phyloP scores from a whole-genome alignment of 2,888 invertebrate species.

The Marasmarcha lunaedactyla region DNA sequence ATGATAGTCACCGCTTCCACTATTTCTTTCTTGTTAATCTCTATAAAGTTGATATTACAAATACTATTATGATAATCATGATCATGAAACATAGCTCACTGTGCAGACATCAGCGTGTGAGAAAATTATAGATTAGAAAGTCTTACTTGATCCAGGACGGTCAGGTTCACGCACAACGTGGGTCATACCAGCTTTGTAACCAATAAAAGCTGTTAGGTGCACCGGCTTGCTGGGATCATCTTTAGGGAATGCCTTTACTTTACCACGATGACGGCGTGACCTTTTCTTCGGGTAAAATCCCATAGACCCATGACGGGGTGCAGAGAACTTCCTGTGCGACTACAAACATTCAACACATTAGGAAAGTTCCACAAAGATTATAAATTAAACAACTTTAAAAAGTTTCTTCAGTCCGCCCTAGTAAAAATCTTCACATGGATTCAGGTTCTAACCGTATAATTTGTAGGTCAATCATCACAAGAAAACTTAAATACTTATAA shows the following conservation, averaged over 20 bases:
- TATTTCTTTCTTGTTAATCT: slow-evolving; percentile 99
- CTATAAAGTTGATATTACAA: slow-evolving; percentile 72
- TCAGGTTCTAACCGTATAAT: slow-evolving; percentile 79
- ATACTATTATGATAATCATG: slow-evolving; percentile 18
- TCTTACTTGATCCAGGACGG: slow-evolving; percentile 97
- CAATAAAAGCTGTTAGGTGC: slow-evolving; percentile 97
- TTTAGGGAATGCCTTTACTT: slow-evolving; percentile 99
- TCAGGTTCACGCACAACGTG: slow-evolving; percentile 99
- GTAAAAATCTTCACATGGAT: slow-evolving; percentile 75
- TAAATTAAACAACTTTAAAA: background rate
- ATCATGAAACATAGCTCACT: too few species aligned
- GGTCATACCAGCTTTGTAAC: slow-evolving; percentile 99
- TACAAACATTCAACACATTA: slow-evolving; percentile 31
- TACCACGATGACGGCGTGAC: slow-evolving; percentile 95
- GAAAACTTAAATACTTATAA: slow-evolving; percentile 12
- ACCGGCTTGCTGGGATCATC: slow-evolving; percentile 97
- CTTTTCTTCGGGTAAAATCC: slow-evolving; percentile 99
- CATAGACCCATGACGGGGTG: slow-evolving; percentile 99
- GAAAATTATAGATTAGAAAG: background rate
- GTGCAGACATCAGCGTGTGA: too few species aligned
- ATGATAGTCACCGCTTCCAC: slow-evolving; percentile 98
- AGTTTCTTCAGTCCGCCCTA: slow-evolving; percentile 79
- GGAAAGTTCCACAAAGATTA: background rate
- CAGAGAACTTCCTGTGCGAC: slow-evolving; percentile 99
- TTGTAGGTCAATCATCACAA: slow-evolving; percentile 75